Evolutionary conservation across 2,797 vertebrate species (phyloP).

Genomic region (Sebastes paucispinis): DNA sequence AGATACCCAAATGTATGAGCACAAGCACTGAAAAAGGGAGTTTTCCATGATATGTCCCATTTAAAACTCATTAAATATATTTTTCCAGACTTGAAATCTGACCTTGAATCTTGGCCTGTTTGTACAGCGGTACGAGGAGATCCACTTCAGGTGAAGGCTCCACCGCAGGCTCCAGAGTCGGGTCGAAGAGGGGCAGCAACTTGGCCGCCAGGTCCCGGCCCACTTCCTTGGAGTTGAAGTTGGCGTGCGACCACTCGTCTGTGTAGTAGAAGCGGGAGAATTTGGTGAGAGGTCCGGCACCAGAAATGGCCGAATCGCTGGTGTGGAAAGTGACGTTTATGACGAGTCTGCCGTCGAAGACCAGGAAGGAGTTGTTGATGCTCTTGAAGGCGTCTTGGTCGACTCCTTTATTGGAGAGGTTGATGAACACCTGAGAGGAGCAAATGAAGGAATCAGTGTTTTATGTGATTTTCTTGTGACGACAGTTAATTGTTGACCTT

Average conservation of each 20-base stretch:
- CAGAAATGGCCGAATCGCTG: slow-evolving; percentile 84
- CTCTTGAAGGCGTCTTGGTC: slow-evolving; percentile 87
- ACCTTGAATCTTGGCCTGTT: slow-evolving; percentile 88
- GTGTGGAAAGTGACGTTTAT: slow-evolving; percentile 86
- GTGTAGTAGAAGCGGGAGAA: slow-evolving; percentile 85
- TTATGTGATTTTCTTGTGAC: background rate
- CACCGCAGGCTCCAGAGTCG: slow-evolving; percentile 66
- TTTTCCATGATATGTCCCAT: too few species aligned
- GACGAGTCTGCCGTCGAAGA: slow-evolving; percentile 89
- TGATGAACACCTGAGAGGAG: slow-evolving; percentile 86
- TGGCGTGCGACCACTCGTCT: slow-evolving; percentile 84
- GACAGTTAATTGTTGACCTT: background rate
- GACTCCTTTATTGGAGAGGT: slow-evolving; percentile 83
- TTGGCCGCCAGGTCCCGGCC: slow-evolving; percentile 87
- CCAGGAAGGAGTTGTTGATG: slow-evolving; percentile 85
- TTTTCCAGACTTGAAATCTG: background rate
- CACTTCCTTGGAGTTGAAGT: slow-evolving; percentile 89
- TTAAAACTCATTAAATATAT: background rate
- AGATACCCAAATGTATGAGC: too few species aligned
- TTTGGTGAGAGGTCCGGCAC: slow-evolving; percentile 91
- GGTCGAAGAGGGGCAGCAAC: slow-evolving; percentile 87
- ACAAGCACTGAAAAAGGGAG: too few species aligned
- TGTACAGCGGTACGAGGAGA: slow-evolving; percentile 85
- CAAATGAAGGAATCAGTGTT: background rate
- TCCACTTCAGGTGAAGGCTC: slow-evolving; percentile 62